These are phyloP conservation scores for Parnassius mnemosyne DNA, from an alignment of 2,888 invertebrate species.

Conservation along the genomic window DNA sequence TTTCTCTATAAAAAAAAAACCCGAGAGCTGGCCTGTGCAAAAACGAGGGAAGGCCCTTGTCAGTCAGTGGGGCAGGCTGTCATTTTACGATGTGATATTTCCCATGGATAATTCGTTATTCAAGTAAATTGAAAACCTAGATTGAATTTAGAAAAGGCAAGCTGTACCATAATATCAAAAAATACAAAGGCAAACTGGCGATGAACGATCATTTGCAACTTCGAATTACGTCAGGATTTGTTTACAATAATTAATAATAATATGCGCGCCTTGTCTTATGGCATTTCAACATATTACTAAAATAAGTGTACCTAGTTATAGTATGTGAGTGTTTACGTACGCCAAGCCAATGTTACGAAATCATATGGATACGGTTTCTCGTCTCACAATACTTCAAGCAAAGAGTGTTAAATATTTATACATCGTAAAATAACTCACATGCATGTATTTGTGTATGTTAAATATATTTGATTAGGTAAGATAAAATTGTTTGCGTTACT, in stretches of 20 bases:
- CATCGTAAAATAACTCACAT: slow-evolving; percentile 9
- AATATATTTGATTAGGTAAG: slow-evolving; percentile 11
- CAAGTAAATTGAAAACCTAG: too few relatives aligned
- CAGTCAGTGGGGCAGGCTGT: too few relatives aligned
- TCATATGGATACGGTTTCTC: slow-evolving; percentile 16
- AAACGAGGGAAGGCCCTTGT: too few relatives aligned
- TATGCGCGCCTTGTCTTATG: slow-evolving; percentile 20
- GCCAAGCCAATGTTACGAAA: slow-evolving; percentile 22
- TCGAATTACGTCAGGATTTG: slow-evolving; percentile 5
- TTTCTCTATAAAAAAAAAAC: too few relatives aligned
- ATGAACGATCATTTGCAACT: slow-evolving; percentile 10
- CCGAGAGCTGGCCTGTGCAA: too few relatives aligned
- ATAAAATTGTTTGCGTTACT: slow-evolving; percentile 8
- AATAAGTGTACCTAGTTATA: slow-evolving; percentile 22
- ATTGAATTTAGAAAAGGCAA: too few relatives aligned
- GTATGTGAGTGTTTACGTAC: slow-evolving; percentile 21
- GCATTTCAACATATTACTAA: slow-evolving; percentile 17
- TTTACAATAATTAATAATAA: slow-evolving; percentile 17
- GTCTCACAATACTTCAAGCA: slow-evolving; percentile 15
- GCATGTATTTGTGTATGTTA: slow-evolving; percentile 13
- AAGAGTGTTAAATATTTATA: slow-evolving; percentile 20
- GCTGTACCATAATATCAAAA: neutral
- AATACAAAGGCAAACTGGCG: slow-evolving; percentile 5
- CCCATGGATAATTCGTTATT: too few relatives aligned
- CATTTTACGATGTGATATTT: too few relatives aligned